These are phyloP conservation scores for Eptesicus fuscus DNA, from an alignment of 2,113 vertebrate species.

Conservation along the genomic window DNA sequence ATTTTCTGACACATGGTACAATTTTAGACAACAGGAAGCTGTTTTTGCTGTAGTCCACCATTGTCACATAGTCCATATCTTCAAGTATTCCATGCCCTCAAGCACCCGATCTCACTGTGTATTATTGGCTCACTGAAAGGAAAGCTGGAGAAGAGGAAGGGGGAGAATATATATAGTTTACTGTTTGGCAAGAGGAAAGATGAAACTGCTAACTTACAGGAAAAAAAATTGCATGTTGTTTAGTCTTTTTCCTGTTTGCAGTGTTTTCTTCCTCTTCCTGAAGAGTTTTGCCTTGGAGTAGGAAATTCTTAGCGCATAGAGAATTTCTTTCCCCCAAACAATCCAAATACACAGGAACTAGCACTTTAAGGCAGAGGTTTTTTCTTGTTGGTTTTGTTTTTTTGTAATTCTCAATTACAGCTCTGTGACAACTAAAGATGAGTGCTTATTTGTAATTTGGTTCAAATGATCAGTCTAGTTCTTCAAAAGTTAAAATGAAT, in stretches of 20 bases:
- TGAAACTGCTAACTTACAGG: slow-evolving; percentile 54
- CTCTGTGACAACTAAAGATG: background rate
- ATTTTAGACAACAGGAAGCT: background rate
- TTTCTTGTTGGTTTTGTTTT: background rate
- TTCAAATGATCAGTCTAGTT: background rate
- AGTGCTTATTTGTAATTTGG: background rate
- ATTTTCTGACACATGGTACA: background rate
- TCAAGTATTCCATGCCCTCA: background rate
- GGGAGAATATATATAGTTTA: background rate
- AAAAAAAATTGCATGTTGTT: slow-evolving; percentile 56
- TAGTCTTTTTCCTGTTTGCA: slow-evolving; percentile 55
- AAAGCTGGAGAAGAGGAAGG: background rate
- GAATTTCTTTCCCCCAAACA: background rate
- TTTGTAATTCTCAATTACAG: background rate
- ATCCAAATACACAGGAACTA: background rate
- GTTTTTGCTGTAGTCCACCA: background rate
- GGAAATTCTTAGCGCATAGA: slow-evolving; percentile 20
- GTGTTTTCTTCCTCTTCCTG: slow-evolving; percentile 54
- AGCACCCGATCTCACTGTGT: background rate
- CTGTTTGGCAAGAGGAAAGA: slow-evolving; percentile 47
- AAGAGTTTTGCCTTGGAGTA: slow-evolving; percentile 8
- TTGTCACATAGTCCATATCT: background rate
- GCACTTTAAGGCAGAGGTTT: background rate
- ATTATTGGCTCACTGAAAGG: background rate
- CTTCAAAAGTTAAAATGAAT: slow-evolving; percentile 11